Conservation (phyloP, 2,888 invertebrate genomes). For the Agriopis marginaria region DNA sequence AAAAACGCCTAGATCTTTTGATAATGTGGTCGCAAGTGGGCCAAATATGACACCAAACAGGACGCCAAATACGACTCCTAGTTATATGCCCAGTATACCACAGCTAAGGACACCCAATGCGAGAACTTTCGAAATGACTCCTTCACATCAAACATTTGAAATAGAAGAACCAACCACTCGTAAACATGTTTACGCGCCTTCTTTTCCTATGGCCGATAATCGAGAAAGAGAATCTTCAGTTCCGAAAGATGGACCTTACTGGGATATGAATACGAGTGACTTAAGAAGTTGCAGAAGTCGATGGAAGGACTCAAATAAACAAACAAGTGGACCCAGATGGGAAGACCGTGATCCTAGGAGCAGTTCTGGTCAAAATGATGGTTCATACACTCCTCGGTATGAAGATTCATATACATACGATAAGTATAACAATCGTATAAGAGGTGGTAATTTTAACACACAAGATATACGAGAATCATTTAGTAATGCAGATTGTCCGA, state of each 20-base stretch:
- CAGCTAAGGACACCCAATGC: slow-evolving; percentile 56
- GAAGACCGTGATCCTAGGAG: slow-evolving; percentile 47
- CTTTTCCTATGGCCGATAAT: slow-evolving; percentile 55
- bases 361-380: slow-evolving; percentile 35
- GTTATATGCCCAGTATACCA: slow-evolving; percentile 49
- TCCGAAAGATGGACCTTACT: slow-evolving; percentile 48
- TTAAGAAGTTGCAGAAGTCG: slow-evolving; percentile 30
- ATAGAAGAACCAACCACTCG: slow-evolving; percentile 54
- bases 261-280: slow-evolving; percentile 43
- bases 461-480: slow-evolving; percentile 52
- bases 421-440: slow-evolving; percentile 44
- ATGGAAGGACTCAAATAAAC: slow-evolving; percentile 40
- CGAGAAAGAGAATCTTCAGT: slow-evolving; percentile 54
- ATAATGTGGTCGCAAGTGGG: slow-evolving; percentile 11
- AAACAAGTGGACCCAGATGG: slow-evolving; percentile 43
- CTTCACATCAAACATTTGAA: slow-evolving; percentile 61
- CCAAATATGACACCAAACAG: slow-evolving; percentile 50
- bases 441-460: slow-evolving; percentile 49
- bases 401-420: slow-evolving; percentile 36
- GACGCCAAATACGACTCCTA: slow-evolving; percentile 48
- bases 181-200: slow-evolving; percentile 75
- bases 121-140: slow-evolving; percentile 64
- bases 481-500: slow-evolving; percentile 52
- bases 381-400: slow-evolving; percentile 20
- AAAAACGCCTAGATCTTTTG: slow-evolving; percentile 47